phyloP scores from a whole-genome alignment of 2,113 vertebrate species.

The Apodemus sylvaticus region DNA sequence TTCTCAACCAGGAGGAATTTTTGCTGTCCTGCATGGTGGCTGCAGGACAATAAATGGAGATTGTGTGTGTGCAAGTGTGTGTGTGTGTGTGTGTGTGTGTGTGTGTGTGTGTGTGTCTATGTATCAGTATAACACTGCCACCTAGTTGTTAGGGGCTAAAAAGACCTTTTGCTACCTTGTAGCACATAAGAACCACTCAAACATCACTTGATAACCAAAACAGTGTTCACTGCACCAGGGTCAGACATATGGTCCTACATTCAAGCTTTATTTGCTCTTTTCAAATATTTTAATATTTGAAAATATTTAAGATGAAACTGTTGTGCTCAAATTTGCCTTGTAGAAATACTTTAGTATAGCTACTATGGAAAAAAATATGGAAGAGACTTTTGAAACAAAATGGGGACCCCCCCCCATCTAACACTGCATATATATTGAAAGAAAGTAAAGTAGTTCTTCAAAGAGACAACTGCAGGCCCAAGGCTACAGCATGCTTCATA shows the following conservation, averaged over 20 bases:
- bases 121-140: background rate
- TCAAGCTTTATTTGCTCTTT: background rate
- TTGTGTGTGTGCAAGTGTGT: background rate
- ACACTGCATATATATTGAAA: background rate
- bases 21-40: too few relatives aligned
- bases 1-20: background rate
- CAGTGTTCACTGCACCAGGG: too few relatives aligned
- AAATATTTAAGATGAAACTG: too few relatives aligned
- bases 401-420: too few relatives aligned
- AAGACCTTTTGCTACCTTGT: background rate
- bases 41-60: background rate
- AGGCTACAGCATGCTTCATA: background rate
- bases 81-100: background rate
- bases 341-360: background rate
- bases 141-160: background rate
- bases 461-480: too few relatives aligned
- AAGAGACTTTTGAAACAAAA: background rate
- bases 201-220: background rate
- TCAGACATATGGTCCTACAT: background rate
- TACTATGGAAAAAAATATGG: background rate
- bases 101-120: background rate
- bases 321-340: background rate
- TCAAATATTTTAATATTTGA: conserved; percentile 21
- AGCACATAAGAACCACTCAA: background rate
- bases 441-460: background rate